phyloP scores from a whole-genome alignment of 2,113 vertebrate species.

The Tachysurus fulvidraco region DNA sequence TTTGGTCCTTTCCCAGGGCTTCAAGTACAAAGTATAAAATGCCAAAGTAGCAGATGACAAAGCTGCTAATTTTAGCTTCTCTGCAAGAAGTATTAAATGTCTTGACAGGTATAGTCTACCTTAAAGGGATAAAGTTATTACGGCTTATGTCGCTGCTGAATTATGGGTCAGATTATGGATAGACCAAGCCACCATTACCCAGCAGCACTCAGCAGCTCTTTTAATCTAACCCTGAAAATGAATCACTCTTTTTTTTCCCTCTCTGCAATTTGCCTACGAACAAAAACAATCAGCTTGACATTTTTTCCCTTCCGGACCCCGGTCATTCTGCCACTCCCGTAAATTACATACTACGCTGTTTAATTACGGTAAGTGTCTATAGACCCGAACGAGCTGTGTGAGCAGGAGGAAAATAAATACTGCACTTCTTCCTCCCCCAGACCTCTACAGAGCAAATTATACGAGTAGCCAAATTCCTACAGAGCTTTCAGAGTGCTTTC shows the following conservation, averaged over 20 bases:
- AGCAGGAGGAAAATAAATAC: constrained; percentile 14
- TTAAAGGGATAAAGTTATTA: neutral
- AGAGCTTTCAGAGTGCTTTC: neutral
- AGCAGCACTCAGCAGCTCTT: neutral
- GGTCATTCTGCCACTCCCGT: neutral
- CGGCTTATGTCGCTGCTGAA: neutral
- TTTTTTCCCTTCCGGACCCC: neutral
- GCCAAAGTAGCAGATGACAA: neutral
- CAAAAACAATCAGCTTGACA: neutral
- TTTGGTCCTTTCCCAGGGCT: neutral
- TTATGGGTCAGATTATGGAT: neutral
- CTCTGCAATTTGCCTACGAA: neutral
- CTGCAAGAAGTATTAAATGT: too few relatives aligned
- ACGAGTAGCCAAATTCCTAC: neutral
- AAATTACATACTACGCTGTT: constrained; percentile 2
- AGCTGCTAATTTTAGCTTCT: neutral
- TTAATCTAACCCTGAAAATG: neutral
- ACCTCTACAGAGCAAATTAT: neutral
- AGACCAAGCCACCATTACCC: neutral
- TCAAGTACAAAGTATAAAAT: neutral
- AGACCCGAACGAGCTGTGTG: neutral
- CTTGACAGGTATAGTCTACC: neutral
- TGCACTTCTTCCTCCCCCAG: neutral
- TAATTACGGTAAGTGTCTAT: constrained; percentile 19
- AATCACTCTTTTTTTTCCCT: too few relatives aligned